Evolutionary conservation across 2,113 vertebrate genomes (phyloP).

Genomic region (Suricata suricatta): DNA sequence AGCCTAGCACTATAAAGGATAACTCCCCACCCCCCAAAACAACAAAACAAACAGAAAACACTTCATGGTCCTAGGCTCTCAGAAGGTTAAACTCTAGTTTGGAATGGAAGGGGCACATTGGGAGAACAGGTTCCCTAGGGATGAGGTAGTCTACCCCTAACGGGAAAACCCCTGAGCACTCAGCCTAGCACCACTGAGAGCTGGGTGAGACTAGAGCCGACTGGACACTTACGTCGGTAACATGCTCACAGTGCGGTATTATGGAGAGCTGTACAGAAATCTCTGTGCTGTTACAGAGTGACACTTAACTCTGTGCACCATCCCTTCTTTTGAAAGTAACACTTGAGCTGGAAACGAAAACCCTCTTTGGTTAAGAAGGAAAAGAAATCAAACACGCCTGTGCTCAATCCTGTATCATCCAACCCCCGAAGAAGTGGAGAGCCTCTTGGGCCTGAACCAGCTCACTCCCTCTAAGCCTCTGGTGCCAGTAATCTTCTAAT

Average conservation of each 20-base stretch:
- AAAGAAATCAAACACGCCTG: conserved; percentile 31
- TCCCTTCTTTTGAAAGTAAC: conserved; percentile 47
- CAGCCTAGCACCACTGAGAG: background rate
- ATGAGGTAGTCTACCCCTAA: background rate
- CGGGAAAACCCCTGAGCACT: background rate
- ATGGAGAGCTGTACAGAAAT: background rate
- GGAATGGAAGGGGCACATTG: background rate
- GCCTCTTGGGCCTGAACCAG: background rate
- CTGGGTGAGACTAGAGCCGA: background rate
- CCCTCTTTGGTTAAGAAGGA: conserved; percentile 47
- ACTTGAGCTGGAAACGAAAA: conserved; percentile 58
- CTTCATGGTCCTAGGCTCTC: background rate
- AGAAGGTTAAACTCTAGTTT: background rate
- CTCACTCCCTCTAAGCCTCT: background rate
- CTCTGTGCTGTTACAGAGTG: background rate
- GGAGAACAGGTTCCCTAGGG: background rate
- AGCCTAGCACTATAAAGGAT: background rate
- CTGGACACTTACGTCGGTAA: background rate
- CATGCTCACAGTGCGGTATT: background rate
- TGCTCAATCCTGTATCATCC: background rate
- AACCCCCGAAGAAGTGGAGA: background rate
- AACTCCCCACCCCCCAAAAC: background rate
- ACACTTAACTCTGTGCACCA: background rate
- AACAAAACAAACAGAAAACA: background rate
- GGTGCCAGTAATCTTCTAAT: background rate